phyloP scores from a whole-genome alignment of 2,113 vertebrate species.

The Chloropsis cyanopogon region DNA sequence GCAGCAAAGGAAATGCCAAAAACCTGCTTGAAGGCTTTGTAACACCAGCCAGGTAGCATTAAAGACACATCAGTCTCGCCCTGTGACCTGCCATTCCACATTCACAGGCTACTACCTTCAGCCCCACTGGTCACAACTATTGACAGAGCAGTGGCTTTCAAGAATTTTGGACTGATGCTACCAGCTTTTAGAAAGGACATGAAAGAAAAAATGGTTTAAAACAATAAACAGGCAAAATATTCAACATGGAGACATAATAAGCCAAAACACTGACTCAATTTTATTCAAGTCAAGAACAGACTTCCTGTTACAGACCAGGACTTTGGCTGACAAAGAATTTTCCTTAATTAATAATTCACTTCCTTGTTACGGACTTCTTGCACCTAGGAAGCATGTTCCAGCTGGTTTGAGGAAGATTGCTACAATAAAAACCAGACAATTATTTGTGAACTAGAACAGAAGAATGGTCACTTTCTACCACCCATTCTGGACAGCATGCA shows the following conservation, averaged over 20 bases:
- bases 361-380: background rate
- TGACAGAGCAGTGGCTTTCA: background rate
- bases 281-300: background rate
- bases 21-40: slow-evolving; percentile 11
- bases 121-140: background rate
- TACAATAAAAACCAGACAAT: background rate
- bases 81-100: background rate
- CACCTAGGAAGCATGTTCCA: background rate
- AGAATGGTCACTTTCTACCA: background rate
- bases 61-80: background rate
- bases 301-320: background rate
- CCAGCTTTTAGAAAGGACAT: background rate
- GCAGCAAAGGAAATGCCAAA: slow-evolving; percentile 15
- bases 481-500: background rate
- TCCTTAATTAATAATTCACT: background rate
- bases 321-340: background rate
- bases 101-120: background rate
- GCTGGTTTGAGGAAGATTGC: background rate
- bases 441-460: background rate
- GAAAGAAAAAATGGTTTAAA: background rate
- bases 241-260: background rate
- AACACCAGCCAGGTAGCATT: background rate
- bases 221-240: background rate
- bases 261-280: background rate
- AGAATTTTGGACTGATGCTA: background rate